Conservation (phyloP, 1,140 invertebrate species). For the Zaprionus taronus region DNA sequence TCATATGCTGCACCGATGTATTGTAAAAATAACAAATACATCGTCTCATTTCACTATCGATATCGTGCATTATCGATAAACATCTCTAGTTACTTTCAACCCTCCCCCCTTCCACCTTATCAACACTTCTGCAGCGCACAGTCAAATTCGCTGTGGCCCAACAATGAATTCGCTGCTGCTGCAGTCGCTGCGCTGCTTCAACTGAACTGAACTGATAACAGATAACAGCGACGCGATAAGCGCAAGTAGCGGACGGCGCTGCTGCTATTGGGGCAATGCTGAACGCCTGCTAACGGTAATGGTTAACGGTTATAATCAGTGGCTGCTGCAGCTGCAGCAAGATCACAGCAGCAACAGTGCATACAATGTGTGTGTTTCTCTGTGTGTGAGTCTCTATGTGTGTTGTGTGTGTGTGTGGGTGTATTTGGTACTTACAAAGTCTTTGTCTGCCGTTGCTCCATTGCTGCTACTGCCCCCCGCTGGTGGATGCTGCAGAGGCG, state of each 20-base stretch:
- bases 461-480: conserved; percentile 29
- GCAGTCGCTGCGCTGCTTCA: background rate
- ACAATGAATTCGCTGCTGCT: background rate
- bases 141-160: background rate
- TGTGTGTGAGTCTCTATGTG: conserved; percentile 1
- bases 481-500: conserved; percentile 31
- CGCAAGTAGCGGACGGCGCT: background rate
- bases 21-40: background rate
- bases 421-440: conserved; percentile 63
- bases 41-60: background rate
- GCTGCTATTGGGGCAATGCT: conserved; percentile 7
- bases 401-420: background rate
- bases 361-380: conserved; percentile 28
- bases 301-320: conserved; percentile 46
- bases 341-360: conserved; percentile 29
- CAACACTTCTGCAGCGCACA: background rate
- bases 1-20: no score
- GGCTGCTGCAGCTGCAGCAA: conserved; percentile 31
- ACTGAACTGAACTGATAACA: conserved; percentile 22
- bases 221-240: conserved; percentile 4
- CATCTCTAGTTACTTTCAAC: background rate
- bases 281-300: conserved; percentile 34
- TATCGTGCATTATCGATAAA: background rate
- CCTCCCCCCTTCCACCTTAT: no score
- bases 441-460: conserved; percentile 61